Conservation (phyloP, 2,888 invertebrate species). For the Papilio elwesi region DNA sequence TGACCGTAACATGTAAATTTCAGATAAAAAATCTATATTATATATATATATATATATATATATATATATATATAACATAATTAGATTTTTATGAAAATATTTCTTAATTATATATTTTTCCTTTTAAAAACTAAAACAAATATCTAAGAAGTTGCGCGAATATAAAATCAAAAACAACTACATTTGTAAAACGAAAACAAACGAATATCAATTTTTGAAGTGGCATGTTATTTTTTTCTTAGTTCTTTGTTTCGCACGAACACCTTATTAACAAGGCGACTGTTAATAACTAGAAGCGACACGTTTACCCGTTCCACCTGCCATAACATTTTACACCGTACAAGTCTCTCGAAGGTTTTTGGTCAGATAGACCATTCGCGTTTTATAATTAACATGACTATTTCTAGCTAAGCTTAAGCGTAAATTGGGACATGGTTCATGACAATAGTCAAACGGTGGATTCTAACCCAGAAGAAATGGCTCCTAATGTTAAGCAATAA, state of each 20-base stretch:
- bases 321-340: conserved; percentile 32
- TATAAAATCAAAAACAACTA: conserved; percentile 1
- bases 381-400: conserved; percentile 26
- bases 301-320: conserved; percentile 39
- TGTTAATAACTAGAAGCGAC: conserved; percentile 38
- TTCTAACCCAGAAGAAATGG: too few species aligned
- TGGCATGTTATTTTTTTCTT: conserved; percentile 23
- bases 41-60: too few species aligned
- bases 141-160: background rate
- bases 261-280: conserved; percentile 35
- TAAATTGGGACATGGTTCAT: too few species aligned
- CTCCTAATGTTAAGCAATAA: too few species aligned
- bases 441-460: too few species aligned
- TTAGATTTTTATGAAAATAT: too few species aligned
- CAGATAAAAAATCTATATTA: too few species aligned
- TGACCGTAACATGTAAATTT: too few species aligned
- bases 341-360: conserved; percentile 22
- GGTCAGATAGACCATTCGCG: conserved; percentile 21
- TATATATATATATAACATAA: too few species aligned
- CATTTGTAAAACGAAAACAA: conserved; percentile 18
- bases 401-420: background rate
- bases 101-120: too few species aligned
- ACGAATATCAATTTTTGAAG: conserved; percentile 5
- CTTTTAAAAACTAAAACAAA: too few species aligned
- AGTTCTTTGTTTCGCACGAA: conserved; percentile 36